Evolutionary conservation across 1,140 invertebrate genomes (phyloP).

Genomic region (Colletes gigas): DNA sequence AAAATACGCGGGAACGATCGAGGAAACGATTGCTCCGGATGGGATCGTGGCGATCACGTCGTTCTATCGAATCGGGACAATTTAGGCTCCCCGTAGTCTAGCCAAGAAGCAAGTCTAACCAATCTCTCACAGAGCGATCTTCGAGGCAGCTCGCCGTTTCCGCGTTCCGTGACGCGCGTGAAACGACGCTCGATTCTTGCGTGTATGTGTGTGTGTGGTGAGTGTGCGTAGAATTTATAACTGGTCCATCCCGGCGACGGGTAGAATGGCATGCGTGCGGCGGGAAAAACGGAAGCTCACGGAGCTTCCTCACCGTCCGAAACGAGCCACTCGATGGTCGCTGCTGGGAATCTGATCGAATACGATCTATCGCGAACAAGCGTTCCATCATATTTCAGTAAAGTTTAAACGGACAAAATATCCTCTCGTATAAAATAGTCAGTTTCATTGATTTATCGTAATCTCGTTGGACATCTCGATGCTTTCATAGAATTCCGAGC

Average conservation of each 20-base stretch:
- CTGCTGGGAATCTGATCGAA: neutral
- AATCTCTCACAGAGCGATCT: slow-evolving; percentile 60
- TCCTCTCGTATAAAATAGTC: neutral
- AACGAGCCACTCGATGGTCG: neutral
- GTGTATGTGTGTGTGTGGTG: slow-evolving; percentile 14
- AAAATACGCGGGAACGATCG: too few relatives aligned
- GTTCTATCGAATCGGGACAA: neutral
- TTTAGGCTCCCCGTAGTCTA: neutral
- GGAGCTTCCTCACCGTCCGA: neutral
- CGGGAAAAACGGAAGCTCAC: slow-evolving; percentile 2
- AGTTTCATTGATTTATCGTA: neutral
- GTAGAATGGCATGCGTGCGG: slow-evolving; percentile 45
- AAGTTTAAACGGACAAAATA: neutral
- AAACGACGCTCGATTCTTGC: slow-evolving; percentile 27
- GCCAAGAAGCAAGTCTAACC: slow-evolving; percentile 66
- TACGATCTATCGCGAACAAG: too few relatives aligned
- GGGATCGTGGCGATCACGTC: neutral
- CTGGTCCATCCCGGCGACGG: slow-evolving; percentile 18
- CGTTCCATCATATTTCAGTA: too few relatives aligned
- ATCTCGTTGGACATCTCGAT: neutral
- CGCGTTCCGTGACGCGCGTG: neutral
- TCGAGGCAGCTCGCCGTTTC: neutral
- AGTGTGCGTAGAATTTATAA: slow-evolving; percentile 25
- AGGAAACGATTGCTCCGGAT: too few relatives aligned
- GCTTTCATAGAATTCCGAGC: neutral